Conservation (phyloP, 2,113 vertebrate genomes). For the Garra rufa region DNA sequence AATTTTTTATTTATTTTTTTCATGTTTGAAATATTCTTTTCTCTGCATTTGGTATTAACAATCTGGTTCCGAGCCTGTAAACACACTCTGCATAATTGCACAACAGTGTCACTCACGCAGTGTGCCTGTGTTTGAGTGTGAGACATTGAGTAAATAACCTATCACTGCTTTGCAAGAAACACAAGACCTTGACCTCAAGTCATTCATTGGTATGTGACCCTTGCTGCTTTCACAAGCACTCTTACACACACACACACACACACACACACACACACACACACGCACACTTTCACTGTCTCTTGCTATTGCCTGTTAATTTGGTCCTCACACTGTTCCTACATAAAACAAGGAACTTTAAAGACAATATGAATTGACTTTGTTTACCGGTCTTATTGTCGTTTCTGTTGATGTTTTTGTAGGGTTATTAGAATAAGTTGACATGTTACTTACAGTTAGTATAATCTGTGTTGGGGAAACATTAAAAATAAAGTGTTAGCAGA, state of each 20-base stretch:
- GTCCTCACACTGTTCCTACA: neutral
- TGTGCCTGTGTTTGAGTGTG: conserved; percentile 11
- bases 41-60: neutral
- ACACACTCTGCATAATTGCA: conserved; percentile 23
- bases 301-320: neutral
- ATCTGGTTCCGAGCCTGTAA: neutral
- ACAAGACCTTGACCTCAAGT: conserved; percentile 48
- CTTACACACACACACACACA: conserved; percentile 17
- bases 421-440: too few species aligned
- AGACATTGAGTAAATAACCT: conserved; percentile 48
- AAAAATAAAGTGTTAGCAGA: too few species aligned
- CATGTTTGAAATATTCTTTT: neutral
- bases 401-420: too few species aligned
- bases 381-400: neutral
- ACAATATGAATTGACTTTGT: neutral
- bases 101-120: conserved; percentile 4
- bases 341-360: neutral
- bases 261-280: neutral
- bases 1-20: neutral
- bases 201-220: conserved; percentile 26
- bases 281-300: neutral
- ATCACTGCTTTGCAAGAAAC: conserved; percentile 47
- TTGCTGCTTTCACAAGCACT: neutral
- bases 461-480: too few species aligned
- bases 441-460: too few species aligned